phyloP scores from a whole-genome alignment of 2,113 vertebrate species.

The Halichoeres trimaculatus region DNA sequence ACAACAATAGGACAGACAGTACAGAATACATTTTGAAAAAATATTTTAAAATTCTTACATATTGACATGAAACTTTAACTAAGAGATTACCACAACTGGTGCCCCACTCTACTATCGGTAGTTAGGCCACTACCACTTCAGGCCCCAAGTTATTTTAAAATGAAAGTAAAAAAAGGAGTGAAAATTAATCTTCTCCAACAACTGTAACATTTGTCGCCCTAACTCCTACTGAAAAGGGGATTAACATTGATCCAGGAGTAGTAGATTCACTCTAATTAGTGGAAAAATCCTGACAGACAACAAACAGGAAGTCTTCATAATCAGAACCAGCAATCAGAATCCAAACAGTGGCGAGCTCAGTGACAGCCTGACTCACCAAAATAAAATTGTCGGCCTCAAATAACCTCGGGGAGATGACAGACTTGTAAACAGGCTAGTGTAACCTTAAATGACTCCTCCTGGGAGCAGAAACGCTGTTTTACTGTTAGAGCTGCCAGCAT shows the following conservation, averaged over 20 bases:
- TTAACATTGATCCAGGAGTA: background rate
- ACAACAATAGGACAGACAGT: too few relatives aligned
- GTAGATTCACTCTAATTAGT: background rate
- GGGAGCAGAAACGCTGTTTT: background rate
- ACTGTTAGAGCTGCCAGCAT: background rate
- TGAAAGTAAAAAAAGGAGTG: too few relatives aligned
- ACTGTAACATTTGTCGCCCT: too few relatives aligned
- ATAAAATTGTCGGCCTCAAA: background rate
- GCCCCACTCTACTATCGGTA: too few relatives aligned
- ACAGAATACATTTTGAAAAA: too few relatives aligned
- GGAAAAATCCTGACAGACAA: conserved; percentile 12
- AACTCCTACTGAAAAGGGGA: too few relatives aligned
- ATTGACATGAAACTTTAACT: too few relatives aligned
- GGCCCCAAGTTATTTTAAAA: too few relatives aligned
- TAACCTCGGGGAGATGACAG: background rate
- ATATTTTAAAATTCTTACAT: too few relatives aligned
- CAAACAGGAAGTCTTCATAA: conserved; percentile 36
- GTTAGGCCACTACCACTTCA: too few relatives aligned
- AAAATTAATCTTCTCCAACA: too few relatives aligned
- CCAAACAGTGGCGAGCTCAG: conserved; percentile 25
- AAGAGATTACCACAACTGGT: too few relatives aligned
- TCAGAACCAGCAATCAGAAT: conserved; percentile 25
- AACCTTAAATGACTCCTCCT: conserved; percentile 3
- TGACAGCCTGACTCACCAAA: background rate
- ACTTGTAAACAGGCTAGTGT: conserved; percentile 4